Percentiles rank a stretch among this genome's conserved stretches.
Conservation (phyloP, 2,113 vertebrate genomes). For the Hylia prasina region DNA sequence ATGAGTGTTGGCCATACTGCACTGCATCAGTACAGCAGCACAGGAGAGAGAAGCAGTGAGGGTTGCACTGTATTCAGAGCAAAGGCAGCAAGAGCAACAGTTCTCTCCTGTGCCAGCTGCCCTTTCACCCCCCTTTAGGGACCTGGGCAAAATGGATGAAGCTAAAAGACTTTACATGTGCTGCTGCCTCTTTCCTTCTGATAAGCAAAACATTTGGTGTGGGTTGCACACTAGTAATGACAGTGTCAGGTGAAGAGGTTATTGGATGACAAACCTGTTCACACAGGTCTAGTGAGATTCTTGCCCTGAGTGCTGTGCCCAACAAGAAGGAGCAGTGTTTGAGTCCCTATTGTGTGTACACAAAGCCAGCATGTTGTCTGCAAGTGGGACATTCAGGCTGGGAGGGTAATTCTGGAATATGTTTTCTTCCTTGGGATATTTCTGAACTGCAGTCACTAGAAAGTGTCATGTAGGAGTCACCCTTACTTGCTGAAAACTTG, state of each 20-base stretch:
- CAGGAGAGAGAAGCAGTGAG: not conserved
- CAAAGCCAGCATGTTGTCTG: not conserved
- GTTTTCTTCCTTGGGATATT: constrained; percentile 19
- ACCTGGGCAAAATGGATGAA: not conserved
- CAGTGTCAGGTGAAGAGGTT: not conserved
- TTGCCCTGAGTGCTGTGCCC: not conserved
- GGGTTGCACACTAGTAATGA: not conserved
- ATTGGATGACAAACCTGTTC: constrained; percentile 24
- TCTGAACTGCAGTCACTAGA: constrained; percentile 39
- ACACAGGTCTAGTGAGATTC: constrained; percentile 51
- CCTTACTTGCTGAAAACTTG: constrained; percentile 48
- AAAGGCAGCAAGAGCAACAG: not conserved
- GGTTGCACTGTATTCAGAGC: not conserved
- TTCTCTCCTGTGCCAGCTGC: not conserved
- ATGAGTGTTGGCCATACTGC: not conserved
- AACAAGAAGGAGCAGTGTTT: not conserved
- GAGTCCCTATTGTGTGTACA: not conserved
- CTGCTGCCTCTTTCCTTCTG: not conserved
- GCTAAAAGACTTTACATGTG: not conserved
- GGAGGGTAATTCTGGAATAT: not conserved
- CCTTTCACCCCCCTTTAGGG: not conserved
- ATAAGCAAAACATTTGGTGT: not conserved
- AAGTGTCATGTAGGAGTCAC: constrained; percentile 45
- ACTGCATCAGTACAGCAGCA: not conserved
- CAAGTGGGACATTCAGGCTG: not conserved